Percentiles rank a stretch among this genome's conserved stretches.
Conservation (phyloP, 2,797 vertebrate genomes). For the Enteromius mattozi region DNA sequence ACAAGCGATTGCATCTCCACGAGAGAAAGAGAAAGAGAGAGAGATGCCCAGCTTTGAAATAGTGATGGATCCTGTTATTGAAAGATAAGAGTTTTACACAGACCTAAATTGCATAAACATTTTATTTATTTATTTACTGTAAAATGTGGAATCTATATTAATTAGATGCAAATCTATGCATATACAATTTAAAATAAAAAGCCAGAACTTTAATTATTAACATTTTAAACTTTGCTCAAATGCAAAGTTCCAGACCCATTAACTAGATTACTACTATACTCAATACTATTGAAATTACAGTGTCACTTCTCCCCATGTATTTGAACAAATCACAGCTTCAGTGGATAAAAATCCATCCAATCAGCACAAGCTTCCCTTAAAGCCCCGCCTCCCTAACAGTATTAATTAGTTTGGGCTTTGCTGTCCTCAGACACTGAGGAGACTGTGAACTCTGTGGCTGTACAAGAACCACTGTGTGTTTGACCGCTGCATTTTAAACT, state of each 20-base stretch:
- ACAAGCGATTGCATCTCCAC: neutral
- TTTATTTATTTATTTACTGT: neutral
- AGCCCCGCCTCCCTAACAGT: constrained; percentile 57
- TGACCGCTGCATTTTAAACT: constrained; percentile 18
- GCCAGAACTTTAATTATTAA: neutral
- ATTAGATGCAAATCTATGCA: neutral
- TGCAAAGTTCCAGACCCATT: constrained; percentile 28
- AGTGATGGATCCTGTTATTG: neutral
- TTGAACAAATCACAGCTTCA: constrained; percentile 64
- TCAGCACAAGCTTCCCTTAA: constrained; percentile 47
- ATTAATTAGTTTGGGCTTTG: constrained; percentile 63
- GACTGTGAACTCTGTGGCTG: neutral
- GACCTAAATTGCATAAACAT: neutral
- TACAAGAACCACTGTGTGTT: neutral
- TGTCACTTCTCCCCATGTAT: constrained; percentile 62
- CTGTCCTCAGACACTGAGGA: constrained; percentile 29
- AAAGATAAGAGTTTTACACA: neutral
- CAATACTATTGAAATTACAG: constrained; percentile 43
- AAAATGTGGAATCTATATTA: neutral
- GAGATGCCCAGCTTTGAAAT: neutral
- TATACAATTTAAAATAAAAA: neutral
- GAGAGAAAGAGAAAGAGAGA: neutral
- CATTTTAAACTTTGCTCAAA: constrained; percentile 11
- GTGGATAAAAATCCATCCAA: constrained; percentile 58
- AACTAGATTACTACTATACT: constrained; percentile 58